phyloP scores from a whole-genome alignment of 2,888 invertebrate species.

The Tridacna gigas region DNA sequence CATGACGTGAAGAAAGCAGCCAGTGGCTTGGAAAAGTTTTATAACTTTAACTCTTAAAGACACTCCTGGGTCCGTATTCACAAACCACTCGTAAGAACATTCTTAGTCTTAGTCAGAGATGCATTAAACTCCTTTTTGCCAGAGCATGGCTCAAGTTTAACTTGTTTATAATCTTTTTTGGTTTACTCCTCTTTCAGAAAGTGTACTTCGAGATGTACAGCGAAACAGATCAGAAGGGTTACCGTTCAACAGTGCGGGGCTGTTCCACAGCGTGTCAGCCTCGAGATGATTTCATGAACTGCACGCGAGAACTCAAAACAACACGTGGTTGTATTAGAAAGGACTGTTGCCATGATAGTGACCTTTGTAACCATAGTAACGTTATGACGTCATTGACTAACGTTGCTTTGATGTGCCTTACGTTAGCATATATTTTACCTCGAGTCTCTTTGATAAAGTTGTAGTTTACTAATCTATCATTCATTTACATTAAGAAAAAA shows the following conservation, averaged over 20 bases:
- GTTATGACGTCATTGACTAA: background rate
- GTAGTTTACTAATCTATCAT: too few species aligned
- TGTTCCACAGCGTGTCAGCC: slow-evolving; percentile 73
- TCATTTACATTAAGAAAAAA: too few species aligned
- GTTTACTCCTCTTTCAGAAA: slow-evolving; percentile 69
- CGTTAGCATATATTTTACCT: background rate
- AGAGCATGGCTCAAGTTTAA: too few species aligned
- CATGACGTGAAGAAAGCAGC: too few species aligned
- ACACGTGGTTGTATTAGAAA: slow-evolving; percentile 74
- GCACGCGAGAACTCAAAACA: slow-evolving; percentile 64
- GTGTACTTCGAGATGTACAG: slow-evolving; percentile 75
- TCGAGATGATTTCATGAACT: slow-evolving; percentile 75
- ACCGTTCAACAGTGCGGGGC: slow-evolving; percentile 71
- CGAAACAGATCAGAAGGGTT: slow-evolving; percentile 54
- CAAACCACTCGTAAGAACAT: too few species aligned
- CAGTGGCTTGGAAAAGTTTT: too few species aligned
- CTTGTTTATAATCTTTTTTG: too few species aligned
- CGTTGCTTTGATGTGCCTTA: slow-evolving; percentile 14
- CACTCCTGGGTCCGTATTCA: too few species aligned
- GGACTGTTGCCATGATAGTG: slow-evolving; percentile 73
- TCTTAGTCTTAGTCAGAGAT: background rate
- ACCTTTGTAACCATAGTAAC: slow-evolving; percentile 70
- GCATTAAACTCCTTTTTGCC: too few species aligned
- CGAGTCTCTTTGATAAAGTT: too few species aligned
- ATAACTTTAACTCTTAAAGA: too few species aligned